Evolutionary conservation across 2,888 invertebrate genomes (phyloP), one percentile per base, ranked within the genome.

Genomic region (Prenolepis imparis): DNA sequence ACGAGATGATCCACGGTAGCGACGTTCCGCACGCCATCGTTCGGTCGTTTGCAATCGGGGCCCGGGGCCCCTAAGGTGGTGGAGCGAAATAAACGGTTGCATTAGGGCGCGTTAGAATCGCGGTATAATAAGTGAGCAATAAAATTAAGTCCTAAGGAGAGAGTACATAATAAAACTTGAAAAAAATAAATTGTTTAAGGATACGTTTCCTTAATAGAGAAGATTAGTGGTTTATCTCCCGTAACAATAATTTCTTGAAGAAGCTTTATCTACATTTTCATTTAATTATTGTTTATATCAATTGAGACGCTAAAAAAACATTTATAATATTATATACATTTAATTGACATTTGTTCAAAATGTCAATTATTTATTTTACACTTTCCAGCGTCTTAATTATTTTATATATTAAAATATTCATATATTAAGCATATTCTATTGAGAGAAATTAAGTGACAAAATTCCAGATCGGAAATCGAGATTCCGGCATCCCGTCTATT

Each of bases 1-100:
- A 55, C 64, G 57, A 41, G 36, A 73, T 72, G 73, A 80, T 78
- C 74, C 57, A 78, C 78, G 57, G 78, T 78, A 78, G 78, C 73
- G 57, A 36, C 57, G 78, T 72, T 21, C 73, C 21, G 21, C 74
- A 41, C 44, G 41, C 74, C 57, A 57, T 78, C 74, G 57, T 78
- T 72, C 57, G 77, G 73, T 78, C 41, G 41, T 78, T 78, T 72
- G 73, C 77, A 36, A 78, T 78, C 55, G 72, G 77, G 70, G 52
- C 75, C 70, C 68, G 52, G 52, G 75, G 59, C 24, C 44, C 36
- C 36, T n/a, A 52, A 75, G n/a, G 44, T 59, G 57, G 21, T 68
- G 24, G 41, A 72, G 59, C 44, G 44, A 78, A 73, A 72, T 78
- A 72, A 78, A 55, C 24, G 57, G 78, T 32, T 59, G 57, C 57